A percentile compares a stretch with the other conserved stretches of the same genome.
Conservation (phyloP, 2,113 vertebrate species). For the Pristiophorus japonicus region DNA sequence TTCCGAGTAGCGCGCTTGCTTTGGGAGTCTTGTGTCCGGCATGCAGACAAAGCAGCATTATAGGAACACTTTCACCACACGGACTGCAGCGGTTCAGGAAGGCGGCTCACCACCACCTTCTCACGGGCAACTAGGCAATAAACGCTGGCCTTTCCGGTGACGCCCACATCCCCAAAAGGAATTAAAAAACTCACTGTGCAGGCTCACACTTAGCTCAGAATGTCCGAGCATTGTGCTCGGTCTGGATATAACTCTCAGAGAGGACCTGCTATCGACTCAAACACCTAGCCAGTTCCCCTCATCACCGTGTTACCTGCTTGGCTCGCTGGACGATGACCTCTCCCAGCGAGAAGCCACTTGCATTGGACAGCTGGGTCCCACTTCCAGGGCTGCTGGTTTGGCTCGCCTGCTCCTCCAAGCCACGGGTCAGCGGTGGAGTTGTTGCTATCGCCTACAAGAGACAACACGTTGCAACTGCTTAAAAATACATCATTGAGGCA, state of each 20-base stretch:
- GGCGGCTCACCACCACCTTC: neutral
- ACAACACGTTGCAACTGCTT: neutral
- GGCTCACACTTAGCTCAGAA: neutral
- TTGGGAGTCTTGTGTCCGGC: no score
- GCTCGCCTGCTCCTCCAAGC: slow-evolving; percentile 40
- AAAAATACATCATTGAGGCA: neutral
- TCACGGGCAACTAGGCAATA: neutral
- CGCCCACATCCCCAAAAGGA: neutral
- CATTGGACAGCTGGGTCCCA: slow-evolving; percentile 40
- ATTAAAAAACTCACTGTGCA: neutral
- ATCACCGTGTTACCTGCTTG: slow-evolving; percentile 43
- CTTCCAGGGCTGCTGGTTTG: slow-evolving; percentile 46
- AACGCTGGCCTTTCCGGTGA: neutral
- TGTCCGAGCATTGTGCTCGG: no score
- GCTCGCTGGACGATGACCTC: slow-evolving; percentile 42
- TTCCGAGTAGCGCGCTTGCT: no score
- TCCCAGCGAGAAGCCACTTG: slow-evolving; percentile 49
- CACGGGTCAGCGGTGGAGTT: slow-evolving; percentile 33
- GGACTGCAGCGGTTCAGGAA: neutral
- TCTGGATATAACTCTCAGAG: no score
- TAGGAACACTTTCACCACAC: no score
- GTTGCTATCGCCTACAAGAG: slow-evolving; percentile 43
- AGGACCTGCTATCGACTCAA: no score
- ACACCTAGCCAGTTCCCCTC: neutral
- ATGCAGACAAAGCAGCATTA: no score